Conservation (phyloP, 2,888 invertebrate genomes). For the Dynastes tityus region DNA sequence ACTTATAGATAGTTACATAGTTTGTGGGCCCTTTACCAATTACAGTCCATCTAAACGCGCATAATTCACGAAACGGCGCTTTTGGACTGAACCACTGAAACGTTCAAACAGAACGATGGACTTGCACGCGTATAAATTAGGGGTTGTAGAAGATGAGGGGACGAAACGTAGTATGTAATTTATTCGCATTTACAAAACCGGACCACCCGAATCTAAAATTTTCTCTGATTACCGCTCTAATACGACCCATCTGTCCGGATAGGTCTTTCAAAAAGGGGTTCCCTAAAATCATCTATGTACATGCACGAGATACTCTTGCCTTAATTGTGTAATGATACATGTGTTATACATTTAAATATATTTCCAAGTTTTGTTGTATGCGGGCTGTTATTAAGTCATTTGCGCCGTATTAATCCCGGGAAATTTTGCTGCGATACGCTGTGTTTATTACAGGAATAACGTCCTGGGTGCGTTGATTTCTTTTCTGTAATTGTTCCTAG, state of each 20-base stretch:
- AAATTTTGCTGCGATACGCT: background rate
- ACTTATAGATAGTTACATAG: too few species aligned
- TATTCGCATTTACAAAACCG: constrained; percentile 7
- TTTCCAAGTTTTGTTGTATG: background rate
- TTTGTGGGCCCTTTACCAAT: too few species aligned
- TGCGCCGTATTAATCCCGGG: constrained; percentile 34
- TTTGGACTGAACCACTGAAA: background rate
- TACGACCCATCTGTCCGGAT: constrained; percentile 8
- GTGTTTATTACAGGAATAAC: background rate
- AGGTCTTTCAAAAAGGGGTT: background rate
- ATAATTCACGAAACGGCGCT: constrained; percentile 15
- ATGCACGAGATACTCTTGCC: background rate
- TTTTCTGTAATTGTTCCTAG: background rate
- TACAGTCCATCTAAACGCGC: background rate
- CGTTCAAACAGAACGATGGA: background rate
- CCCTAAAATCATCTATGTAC: background rate
- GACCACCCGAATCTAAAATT: constrained; percentile 16
- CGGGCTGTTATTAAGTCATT: constrained; percentile 47
- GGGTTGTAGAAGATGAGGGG: background rate
- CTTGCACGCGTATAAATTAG: background rate
- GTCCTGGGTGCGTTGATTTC: background rate
- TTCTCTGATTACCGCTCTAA: constrained; percentile 24
- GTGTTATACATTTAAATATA: constrained; percentile 28
- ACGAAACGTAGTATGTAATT: constrained; percentile 16
- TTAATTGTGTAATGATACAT: constrained; percentile 20